Evolutionary conservation across 2,888 invertebrate species (phyloP).

Genomic region (Perizoma affinitatum): DNA sequence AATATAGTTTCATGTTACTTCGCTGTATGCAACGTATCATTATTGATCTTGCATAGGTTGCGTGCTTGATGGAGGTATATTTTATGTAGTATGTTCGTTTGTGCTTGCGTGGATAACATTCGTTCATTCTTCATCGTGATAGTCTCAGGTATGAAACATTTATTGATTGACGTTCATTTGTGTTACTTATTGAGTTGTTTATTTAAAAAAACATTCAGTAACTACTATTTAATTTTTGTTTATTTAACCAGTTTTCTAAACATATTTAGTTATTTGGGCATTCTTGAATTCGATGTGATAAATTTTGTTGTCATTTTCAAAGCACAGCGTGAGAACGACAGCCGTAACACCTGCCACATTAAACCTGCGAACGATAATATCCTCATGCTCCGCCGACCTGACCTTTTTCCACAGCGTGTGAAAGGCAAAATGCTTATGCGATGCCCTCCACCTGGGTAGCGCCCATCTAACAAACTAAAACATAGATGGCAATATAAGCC

Average conservation of each 20-base stretch:
- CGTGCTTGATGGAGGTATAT: constrained; percentile 35
- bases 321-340: constrained; percentile 57
- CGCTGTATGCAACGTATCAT: constrained; percentile 29
- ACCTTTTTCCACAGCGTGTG: constrained; percentile 76
- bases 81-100: constrained; percentile 23
- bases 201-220: constrained; percentile 11
- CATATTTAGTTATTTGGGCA: constrained; percentile 6
- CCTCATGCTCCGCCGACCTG: constrained; percentile 58
- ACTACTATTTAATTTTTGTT: constrained; percentile 10
- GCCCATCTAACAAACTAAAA: constrained; percentile 83
- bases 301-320: constrained; percentile 32
- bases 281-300: constrained; percentile 13
- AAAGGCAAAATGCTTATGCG: constrained; percentile 77
- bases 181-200: constrained; percentile 1
- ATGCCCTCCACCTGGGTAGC: constrained; percentile 80
- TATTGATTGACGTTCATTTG: constrained; percentile 35
- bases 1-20: constrained; percentile 22
- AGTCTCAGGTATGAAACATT: constrained; percentile 17
- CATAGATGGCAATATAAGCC: constrained; percentile 53
- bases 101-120: constrained; percentile 34
- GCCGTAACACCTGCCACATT: constrained; percentile 53
- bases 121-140: constrained; percentile 26
- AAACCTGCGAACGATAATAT: constrained; percentile 34
- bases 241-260: constrained; percentile 9
- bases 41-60: constrained; percentile 39